Base-by-base conservation (phyloP, 2,888 invertebrate species). In the Miltochrista miniata region DNA sequence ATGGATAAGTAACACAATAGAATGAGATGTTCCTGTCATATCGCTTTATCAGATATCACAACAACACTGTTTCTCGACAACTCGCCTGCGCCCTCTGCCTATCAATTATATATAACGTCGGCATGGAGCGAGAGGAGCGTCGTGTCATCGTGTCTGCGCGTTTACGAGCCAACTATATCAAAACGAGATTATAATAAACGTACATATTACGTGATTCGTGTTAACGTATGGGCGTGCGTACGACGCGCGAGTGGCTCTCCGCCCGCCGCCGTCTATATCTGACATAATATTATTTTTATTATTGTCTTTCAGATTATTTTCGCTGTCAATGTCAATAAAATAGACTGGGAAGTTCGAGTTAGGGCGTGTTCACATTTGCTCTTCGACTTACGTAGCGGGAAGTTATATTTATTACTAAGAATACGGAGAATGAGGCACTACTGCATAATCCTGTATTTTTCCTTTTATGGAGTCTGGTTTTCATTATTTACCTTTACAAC, bases 281-380 rank as follows among this genome's bases (percentile, higher is more conserved):
- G 54, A 71, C 61, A 54, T 64, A 52, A 61, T 56, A 67, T 66
- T 73, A 72, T 70, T 74, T 75, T 70, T 72, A 75, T 66, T 59
- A 75, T 76, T 76, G 71, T 76, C 70, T 72, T 68, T 55, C 56
- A 49, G 61, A 64, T 69, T 77, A 77, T 77, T 79, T 77, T 76
- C 52, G 74, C 61, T 64, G 61, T 71, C 74, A 79, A 76, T 79
- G 78, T 72, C 72, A 75, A 70, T 73, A 65, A 71, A 66, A 67
- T 57, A 51, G 59, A 57, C 59, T 54, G 51, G 56, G 53, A 61
- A 60, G 55, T 64, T 56, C 54, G 46, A n/a, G 31, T 54, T 58
- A 56, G 45, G 54, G 38, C 37, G 48, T 41, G 55, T 63, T 47
- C 50, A 61, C 46, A 11, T 30, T 3, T n/a, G 33, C 31, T 31